phyloP scores from a whole-genome alignment of 1,140 invertebrate genomes.

The Drosophila parvula region DNA sequence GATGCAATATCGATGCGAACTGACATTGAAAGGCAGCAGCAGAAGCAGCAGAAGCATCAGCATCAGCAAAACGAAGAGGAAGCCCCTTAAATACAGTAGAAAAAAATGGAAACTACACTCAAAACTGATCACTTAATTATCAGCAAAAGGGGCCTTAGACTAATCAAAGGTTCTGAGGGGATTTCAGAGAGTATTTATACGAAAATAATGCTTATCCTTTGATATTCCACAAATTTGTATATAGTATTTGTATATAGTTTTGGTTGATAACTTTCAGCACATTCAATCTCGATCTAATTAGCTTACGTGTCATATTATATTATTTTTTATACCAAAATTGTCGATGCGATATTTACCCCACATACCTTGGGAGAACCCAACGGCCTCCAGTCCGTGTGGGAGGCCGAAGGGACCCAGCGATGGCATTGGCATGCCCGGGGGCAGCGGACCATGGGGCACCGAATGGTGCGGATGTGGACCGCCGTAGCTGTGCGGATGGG shows the following conservation, averaged over 20 bases:
- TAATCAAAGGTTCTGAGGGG: slow-evolving; percentile 4
- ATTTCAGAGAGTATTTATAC: too few species aligned
- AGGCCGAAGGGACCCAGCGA: slow-evolving; percentile 84
- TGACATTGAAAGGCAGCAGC: slow-evolving; percentile 67
- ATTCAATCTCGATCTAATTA: slow-evolving; percentile 26
- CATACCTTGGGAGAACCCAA: slow-evolving; percentile 85
- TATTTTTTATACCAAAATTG: slow-evolving; percentile 78
- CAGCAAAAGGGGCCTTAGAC: not conserved
- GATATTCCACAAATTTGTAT: too few species aligned
- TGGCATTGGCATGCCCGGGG: slow-evolving; percentile 84
- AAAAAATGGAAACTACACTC: slow-evolving; percentile 10
- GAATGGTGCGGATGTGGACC: slow-evolving; percentile 83
- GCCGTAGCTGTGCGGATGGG: slow-evolving; percentile 83
- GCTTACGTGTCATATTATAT: not conserved
- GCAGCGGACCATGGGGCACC: slow-evolving; percentile 81
- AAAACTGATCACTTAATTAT: slow-evolving; percentile 8
- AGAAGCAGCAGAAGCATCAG: not conserved
- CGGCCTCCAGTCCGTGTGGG: slow-evolving; percentile 84
- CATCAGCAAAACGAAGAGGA: slow-evolving; percentile 36
- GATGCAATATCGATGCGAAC: slow-evolving; percentile 77
- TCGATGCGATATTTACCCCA: slow-evolving; percentile 84
- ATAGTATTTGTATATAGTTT: too few species aligned
- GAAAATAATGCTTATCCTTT: too few species aligned
- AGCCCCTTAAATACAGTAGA: slow-evolving; percentile 32
- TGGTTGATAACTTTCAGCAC: slow-evolving; percentile 59